Evolutionary conservation across 2,113 vertebrate species (phyloP), one percentile per base, ranked within the genome.

Genomic region (Noctilio leporinus): DNA sequence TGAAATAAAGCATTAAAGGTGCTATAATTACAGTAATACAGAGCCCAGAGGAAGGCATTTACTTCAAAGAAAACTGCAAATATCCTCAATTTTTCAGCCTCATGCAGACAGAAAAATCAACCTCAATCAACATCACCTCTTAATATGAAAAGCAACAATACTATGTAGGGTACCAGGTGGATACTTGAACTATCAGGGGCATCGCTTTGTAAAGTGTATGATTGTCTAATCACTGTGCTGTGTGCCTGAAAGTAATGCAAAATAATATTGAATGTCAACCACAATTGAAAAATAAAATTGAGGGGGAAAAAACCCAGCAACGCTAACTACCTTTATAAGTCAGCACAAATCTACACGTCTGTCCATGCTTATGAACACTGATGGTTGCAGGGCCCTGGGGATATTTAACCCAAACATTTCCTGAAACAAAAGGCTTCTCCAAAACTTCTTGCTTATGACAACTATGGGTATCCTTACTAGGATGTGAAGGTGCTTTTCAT

Each of bases 401-500:
- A 53, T 93, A 70, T 89, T 86, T 96, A 17, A 89, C 33, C 80
- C 70, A 81, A 72, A 87, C 14, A 75, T 80, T 80, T 94, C 87
- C 80, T 72, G 57, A 93, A 91, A 84, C 84, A 92, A 83, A 76
- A 40, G 59, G 38, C 11, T 53, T 47, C 67, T 77, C 80, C 45
- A 35, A 90, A 96, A 55, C 28, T 11, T 55, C 80, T 80, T 33
- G 30, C 70, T 91, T 28, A 82, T 96, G 93, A 47, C 65, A 73
- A 65, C 35, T 15, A 3, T 93, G 83, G 30, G 78, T 93, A 96
- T 57, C 69, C 93, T 96, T 97, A 97, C 80, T 95, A 89, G 88
- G 64, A 86, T 93, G 89, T 94, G 87, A 97, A 98, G 77, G 83
- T 5, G 4, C 67, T 97, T 28, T 86, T 97, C 75, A 55, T 70